Percentiles rank a stretch among this genome's conserved stretches.
Conservation (phyloP, 2,888 invertebrate species). For the Oeneis ivallda region DNA sequence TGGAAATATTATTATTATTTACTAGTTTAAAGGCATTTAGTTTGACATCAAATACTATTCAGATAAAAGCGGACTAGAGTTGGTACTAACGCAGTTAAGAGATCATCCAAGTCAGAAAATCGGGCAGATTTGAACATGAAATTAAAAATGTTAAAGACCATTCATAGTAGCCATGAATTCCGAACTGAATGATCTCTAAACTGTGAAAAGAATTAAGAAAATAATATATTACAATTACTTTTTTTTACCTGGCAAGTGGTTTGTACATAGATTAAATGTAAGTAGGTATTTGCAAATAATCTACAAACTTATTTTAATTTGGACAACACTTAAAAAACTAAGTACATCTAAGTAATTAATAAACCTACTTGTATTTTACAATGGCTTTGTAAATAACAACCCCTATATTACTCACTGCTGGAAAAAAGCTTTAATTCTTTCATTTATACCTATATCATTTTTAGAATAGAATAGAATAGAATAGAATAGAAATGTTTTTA, state of each 20-base stretch:
- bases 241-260: slow-evolving; percentile 9
- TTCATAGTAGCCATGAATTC: background rate
- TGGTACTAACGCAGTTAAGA: slow-evolving; percentile 6
- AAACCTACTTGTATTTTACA: slow-evolving; percentile 8
- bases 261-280: background rate
- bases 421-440: background rate
- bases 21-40: slow-evolving; percentile 23
- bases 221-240: background rate
- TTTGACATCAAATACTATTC: slow-evolving; percentile 32
- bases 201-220: background rate
- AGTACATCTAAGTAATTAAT: background rate
- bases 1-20: slow-evolving; percentile 31
- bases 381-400: background rate
- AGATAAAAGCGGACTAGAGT: slow-evolving; percentile 38
- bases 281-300: background rate
- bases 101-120: background rate
- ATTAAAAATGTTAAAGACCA: background rate
- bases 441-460: background rate
- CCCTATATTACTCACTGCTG: background rate
- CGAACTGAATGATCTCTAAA: background rate
- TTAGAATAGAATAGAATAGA: no score
- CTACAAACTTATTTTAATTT: slow-evolving; percentile 12
- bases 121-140: background rate
- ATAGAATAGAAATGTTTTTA: no score
- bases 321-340: slow-evolving; percentile 14